Evolutionary conservation across 2,888 invertebrate species (phyloP).

Genomic region (Agriopis aurantiaria): DNA sequence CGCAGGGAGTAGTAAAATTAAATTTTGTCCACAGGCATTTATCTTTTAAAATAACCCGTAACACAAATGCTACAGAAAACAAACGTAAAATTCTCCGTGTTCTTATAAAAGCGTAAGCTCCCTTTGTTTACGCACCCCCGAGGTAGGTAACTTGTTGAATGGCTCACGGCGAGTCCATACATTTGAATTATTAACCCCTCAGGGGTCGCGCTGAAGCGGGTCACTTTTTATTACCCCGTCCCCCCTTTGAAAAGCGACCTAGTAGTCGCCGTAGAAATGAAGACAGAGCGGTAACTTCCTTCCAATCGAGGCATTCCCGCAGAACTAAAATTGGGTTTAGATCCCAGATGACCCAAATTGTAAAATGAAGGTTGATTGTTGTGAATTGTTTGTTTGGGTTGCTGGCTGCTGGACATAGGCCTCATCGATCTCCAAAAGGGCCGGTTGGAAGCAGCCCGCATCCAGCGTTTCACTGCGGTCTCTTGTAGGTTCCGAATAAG

Average conservation of each 20-base stretch:
- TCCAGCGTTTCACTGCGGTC: no score
- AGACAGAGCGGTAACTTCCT: constrained; percentile 9
- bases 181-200: constrained; percentile 45
- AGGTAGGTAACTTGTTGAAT: constrained; percentile 34
- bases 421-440: no score
- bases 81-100: constrained; percentile 3
- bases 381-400: no score
- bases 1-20: no score
- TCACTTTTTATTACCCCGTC: constrained; percentile 43
- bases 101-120: constrained; percentile 18
- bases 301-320: background rate
- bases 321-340: background rate
- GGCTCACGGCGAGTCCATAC: constrained; percentile 27
- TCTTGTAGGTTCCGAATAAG: no score
- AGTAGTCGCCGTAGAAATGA: background rate
- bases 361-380: no score
- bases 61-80: background rate
- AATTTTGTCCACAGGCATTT: background rate
- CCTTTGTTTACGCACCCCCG: constrained; percentile 24
- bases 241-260: constrained; percentile 36
- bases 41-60: background rate
- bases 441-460: no score
- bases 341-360: no score
- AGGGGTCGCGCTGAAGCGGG: constrained; percentile 37
- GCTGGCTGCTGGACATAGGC: no score